phyloP scores from a whole-genome alignment of 2,113 vertebrate genomes.

The Alosa alosa region DNA sequence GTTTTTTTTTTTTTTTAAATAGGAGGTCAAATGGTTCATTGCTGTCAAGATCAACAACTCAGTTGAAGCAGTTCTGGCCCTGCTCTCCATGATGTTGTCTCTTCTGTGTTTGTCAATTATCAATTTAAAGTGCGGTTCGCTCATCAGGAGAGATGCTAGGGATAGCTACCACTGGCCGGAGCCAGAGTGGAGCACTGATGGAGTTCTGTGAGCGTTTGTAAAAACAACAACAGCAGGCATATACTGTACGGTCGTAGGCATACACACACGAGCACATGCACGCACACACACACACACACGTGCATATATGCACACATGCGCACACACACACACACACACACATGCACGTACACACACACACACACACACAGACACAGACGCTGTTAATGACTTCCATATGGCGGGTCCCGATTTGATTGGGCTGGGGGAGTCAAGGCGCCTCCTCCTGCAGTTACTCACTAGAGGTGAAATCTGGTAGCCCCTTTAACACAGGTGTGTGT shows the following conservation, averaged over 20 bases:
- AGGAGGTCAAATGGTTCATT: too few relatives aligned
- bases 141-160: too few relatives aligned
- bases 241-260: background rate
- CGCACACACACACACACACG: background rate
- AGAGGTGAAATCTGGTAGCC: slow-evolving; percentile 2
- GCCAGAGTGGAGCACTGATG: too few relatives aligned
- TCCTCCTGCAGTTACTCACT: slow-evolving; percentile 30
- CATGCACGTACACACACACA: slow-evolving; percentile 18
- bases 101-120: too few relatives aligned
- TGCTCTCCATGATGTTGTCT: too few relatives aligned
- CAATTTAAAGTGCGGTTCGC: too few relatives aligned
- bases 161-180: too few relatives aligned
- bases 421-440: slow-evolving; percentile 23
- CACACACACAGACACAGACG: background rate
- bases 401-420: slow-evolving; percentile 22
- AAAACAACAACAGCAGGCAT: too few relatives aligned
- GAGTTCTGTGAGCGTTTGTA: too few relatives aligned
- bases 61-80: too few relatives aligned
- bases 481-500: background rate
- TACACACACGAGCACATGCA: background rate
- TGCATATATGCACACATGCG: background rate
- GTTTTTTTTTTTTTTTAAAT: background rate
- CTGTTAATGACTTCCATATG: slow-evolving; percentile 41
- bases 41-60: too few relatives aligned
- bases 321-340: slow-evolving; percentile 23